A percentile compares a stretch with the other conserved stretches of the same genome.
Evolutionary conservation across 2,113 vertebrate genomes (phyloP).

Genomic region (Pedetes capensis): DNA sequence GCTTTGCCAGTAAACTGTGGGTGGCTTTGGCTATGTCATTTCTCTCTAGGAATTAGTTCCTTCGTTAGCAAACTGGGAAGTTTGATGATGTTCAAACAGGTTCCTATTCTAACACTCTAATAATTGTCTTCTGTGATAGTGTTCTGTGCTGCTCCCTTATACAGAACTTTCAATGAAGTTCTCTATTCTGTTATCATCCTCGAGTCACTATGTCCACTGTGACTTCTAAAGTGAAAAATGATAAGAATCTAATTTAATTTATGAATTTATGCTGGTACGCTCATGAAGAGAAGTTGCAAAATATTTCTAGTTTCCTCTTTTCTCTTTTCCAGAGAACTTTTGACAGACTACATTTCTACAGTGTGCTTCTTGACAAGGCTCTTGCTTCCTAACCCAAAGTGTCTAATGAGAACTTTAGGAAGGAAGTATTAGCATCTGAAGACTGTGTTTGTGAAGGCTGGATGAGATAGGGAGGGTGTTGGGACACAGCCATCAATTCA

Average conservation of each 20-base stretch:
- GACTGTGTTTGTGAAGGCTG: constrained; percentile 37
- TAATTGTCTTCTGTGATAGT: neutral
- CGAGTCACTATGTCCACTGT: neutral
- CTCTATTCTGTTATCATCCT: neutral
- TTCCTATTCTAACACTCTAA: neutral
- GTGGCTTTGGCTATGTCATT: constrained; percentile 15
- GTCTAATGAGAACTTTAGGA: constrained; percentile 31
- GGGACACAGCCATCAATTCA: constrained; percentile 57
- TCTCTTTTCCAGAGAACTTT: neutral
- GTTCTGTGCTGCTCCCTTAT: neutral
- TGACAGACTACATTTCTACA: neutral
- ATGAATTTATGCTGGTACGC: neutral
- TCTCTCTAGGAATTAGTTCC: constrained; percentile 42
- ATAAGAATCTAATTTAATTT: neutral
- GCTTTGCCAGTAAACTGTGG: constrained; percentile 15
- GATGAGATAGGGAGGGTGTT: constrained; percentile 38
- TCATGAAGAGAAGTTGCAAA: constrained; percentile 9
- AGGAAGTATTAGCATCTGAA: constrained; percentile 37
- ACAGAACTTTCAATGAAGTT: constrained; percentile 6
- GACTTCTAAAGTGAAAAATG: constrained; percentile 22
- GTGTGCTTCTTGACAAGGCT: neutral
- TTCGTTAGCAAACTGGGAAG: neutral
- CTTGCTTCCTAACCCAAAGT: constrained; percentile 24
- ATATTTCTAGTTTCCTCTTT: neutral
- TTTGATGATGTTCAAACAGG: constrained; percentile 28